Evolutionary conservation across 2,797 vertebrate species (phyloP).

Genomic region (Gymnothorax javanicus): DNA sequence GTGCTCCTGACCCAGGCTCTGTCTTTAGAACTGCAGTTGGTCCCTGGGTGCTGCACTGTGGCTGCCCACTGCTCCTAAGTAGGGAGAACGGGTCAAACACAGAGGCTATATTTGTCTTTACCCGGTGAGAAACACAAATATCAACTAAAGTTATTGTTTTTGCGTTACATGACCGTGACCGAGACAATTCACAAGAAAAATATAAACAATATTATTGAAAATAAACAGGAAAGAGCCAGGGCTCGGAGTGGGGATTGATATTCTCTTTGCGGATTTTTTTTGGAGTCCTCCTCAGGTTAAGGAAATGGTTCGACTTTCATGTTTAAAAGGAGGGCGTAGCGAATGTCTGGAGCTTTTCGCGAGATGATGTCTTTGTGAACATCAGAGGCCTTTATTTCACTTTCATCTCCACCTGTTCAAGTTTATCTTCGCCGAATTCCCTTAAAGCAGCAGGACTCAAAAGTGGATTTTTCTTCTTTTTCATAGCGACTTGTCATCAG

Average conservation of each 20-base stretch:
- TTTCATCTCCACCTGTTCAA: background rate
- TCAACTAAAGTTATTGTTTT: no score
- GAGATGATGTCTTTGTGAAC: background rate
- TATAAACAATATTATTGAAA: no score
- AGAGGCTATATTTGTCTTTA: no score
- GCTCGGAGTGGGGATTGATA: background rate
- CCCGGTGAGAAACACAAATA: no score
- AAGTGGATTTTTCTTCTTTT: background rate
- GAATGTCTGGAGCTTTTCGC: background rate
- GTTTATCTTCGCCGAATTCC: background rate
- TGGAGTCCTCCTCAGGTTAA: background rate
- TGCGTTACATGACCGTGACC: no score
- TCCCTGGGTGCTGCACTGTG: no score
- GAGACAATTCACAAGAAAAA: no score
- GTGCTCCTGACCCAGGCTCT: no score
- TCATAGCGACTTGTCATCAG: background rate
- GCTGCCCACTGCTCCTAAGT: no score
- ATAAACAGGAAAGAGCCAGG: no score
- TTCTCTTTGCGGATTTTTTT: background rate
- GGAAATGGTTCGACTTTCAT: background rate
- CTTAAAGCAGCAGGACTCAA: background rate
- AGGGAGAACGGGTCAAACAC: no score
- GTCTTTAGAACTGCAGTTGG: no score
- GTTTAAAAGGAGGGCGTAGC: background rate
- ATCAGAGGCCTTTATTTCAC: background rate